Base-by-base conservation (phyloP, 2,888 invertebrate species). In the Agonopterix subpropinquella region DNA sequence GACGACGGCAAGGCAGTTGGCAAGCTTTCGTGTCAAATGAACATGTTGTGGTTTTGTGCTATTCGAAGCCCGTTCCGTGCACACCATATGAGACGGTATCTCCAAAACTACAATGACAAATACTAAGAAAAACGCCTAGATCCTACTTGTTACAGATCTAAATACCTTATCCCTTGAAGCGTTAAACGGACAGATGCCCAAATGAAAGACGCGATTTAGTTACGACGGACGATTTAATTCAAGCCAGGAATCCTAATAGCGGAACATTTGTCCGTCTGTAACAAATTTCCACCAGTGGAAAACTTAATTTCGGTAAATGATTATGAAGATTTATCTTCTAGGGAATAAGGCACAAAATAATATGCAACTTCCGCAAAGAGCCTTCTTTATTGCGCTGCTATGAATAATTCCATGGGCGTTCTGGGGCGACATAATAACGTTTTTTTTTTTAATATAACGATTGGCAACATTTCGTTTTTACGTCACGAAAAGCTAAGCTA, bases 171-270 rank as follows among this genome's bases (percentile, higher is more conserved):
- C 15, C 51, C 55, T 52, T 52, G 54, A 53, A 53, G 41, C 57
- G 53, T 64, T 63, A 61, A 62, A 45, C 45, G 36, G 46, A 56
- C 55, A 42, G 35, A 45, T 45, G 45, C 13, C 41, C 8, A 8
- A 7, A 45, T 48, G 41, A 41, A 50, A 15, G 18, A 41, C 44
- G 28, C 11, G n/a, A 41, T 47, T 48, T 36, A 18, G 18, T 7
- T 39, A 28, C 11, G 45, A 46, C 28, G 36, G 44, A 55, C 55
- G 55, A 54, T 59, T 57, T 56, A 58, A 59, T 60, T 55, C 54
- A 56, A 53, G 55, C 50, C 48, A 49, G 47, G 52, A 56, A 58
- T 59, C 53, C 57, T 57, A 61, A 62, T 61, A 57, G 57, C 54
- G 10, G 44, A 43, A 58, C 59, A 56, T 56, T 63, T 58, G 56